phyloP scores from a whole-genome alignment of 2,797 vertebrate species.

The Avahi laniger region DNA sequence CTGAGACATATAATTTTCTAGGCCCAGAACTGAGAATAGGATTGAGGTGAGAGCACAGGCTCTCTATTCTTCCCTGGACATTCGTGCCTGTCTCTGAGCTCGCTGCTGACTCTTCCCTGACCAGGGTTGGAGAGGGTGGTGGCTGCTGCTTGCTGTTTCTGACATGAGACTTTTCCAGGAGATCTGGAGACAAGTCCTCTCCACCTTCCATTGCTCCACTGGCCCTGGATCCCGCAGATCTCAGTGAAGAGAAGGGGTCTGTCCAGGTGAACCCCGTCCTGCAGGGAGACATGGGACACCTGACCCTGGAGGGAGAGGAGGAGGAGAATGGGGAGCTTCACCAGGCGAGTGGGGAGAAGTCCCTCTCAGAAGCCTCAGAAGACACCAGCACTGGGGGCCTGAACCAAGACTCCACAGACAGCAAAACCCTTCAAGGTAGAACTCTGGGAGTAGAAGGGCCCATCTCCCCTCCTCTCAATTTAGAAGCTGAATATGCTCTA shows the following conservation, averaged over 20 bases:
- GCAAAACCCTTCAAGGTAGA: slow-evolving; percentile 91
- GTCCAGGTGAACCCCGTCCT: slow-evolving; percentile 50
- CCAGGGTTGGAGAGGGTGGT: not conserved
- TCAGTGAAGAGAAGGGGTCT: slow-evolving; percentile 65
- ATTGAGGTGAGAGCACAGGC: not conserved
- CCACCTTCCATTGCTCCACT: slow-evolving; percentile 89
- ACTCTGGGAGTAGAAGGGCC: not conserved
- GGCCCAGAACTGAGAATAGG: not conserved
- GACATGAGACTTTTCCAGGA: slow-evolving; percentile 85
- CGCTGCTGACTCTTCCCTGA: not conserved
- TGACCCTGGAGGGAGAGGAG: slow-evolving; percentile 67
- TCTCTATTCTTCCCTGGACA: not conserved
- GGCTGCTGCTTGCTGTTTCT: slow-evolving; percentile 37
- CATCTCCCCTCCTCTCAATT: not conserved
- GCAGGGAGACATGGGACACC: slow-evolving; percentile 44
- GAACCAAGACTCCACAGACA: slow-evolving; percentile 79
- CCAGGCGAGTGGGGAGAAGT: slow-evolving; percentile 54
- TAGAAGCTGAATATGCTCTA: rapidly evolving
- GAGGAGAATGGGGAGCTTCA: slow-evolving; percentile 31
- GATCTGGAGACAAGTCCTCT: slow-evolving; percentile 92
- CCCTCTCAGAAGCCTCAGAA: slow-evolving; percentile 71
- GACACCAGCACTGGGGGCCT: not conserved
- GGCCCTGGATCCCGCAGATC: slow-evolving; percentile 69
- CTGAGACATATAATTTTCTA: slow-evolving; percentile 6
- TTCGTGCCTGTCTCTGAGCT: not conserved